phyloP scores from a whole-genome alignment of 2,113 vertebrate genomes.

The Eira barbara region DNA sequence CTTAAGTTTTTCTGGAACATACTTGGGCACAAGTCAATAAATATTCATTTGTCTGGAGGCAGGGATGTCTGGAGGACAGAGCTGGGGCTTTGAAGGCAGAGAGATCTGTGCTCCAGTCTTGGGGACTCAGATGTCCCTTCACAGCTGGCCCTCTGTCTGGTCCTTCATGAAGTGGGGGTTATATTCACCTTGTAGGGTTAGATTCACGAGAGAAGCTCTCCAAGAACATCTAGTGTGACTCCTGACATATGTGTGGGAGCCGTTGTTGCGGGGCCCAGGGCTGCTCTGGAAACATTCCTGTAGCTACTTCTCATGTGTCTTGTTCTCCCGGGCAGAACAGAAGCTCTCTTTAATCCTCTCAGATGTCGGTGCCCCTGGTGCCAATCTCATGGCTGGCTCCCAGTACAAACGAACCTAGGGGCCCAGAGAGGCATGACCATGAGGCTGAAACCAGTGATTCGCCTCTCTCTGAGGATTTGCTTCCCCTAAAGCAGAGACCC shows the following conservation, averaged over 20 bases:
- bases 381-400: neutral
- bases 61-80: neutral
- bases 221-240: neutral
- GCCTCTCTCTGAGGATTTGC: neutral
- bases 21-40: constrained; percentile 12
- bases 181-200: neutral
- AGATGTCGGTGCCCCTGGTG: neutral
- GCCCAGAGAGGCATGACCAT: neutral
- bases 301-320: neutral
- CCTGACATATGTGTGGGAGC: neutral
- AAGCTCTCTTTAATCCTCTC: neutral
- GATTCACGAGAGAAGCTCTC: neutral
- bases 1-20: neutral
- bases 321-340: neutral
- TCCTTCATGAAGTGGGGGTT: neutral
- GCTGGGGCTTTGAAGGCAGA: neutral
- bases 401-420: neutral
- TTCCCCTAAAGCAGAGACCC: neutral
- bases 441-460: neutral
- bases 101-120: neutral
- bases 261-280: neutral
- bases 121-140: neutral
- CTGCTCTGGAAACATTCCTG: neutral
- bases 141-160: neutral
- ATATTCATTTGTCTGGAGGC: neutral